Evolutionary conservation across 2,797 vertebrate genomes (phyloP), one percentile per base, ranked within the genome.

Genomic region (Pangasius krempfi): DNA sequence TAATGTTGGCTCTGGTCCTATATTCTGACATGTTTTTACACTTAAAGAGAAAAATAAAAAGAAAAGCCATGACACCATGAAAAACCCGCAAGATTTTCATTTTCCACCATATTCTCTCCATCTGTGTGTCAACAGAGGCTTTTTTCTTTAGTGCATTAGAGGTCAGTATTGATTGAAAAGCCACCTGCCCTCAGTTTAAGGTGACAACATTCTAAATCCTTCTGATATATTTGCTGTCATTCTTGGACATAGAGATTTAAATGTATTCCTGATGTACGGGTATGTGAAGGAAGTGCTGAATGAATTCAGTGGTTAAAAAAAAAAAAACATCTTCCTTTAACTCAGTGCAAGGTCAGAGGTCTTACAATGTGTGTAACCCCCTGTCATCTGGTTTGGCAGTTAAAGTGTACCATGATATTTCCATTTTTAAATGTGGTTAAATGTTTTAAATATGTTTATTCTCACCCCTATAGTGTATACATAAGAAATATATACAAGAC

Each of bases 141-240:
- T 88, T 62, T 72, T 76, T 85, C 22, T 14, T 54, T n/a, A 40
- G 40, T 70, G 27, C 56, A 30, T 44, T 84, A 82, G 60, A 82
- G 66, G 75, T 90, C 58, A 88, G 37, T 70, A 85, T 87, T 87
- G 66, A 87, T 87, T 84, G 80, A 50, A 84, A 37, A 30, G 13
- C 80, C 85, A 60, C 30, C 66, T 58, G 62, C 40, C 80, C 40
- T 62, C 47, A 78, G 22, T 70, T 73, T 83, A 73, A 40, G n/a
- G 47, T 85, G 80, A 88, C 73, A 86, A 64, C 87, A 85, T 73
- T 58, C 14, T 86, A 88, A 91, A 89, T 90, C 60, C 81, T 86
- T 25, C 20, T 72, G 14, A 88, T 80, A 47, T 86, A 79, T 87
- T 86, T 73, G 6, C n/a, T 83, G 68, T 72, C 60, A 37, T 52